Conservation (phyloP, 2,888 invertebrate genomes). For the Cryptocephalus moraei region DNA sequence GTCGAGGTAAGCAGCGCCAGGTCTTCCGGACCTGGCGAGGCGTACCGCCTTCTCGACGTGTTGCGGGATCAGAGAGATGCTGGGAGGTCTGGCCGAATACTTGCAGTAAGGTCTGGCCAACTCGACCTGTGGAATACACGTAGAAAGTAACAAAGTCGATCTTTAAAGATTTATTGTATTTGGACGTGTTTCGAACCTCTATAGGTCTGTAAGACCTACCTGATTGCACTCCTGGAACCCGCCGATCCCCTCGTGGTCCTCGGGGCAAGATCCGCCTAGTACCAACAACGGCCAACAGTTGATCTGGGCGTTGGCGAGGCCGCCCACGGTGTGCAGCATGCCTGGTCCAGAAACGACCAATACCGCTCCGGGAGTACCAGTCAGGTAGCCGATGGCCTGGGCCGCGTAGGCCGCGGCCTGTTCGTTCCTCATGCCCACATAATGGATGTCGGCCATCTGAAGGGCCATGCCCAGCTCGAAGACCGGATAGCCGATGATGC, state of each 20-base stretch:
- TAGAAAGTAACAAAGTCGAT: too few relatives aligned
- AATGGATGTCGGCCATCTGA: constrained; percentile 80
- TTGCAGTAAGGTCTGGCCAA: constrained; percentile 83
- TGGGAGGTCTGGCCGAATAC: constrained; percentile 81
- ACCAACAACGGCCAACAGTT: constrained; percentile 94
- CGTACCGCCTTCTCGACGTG: constrained; percentile 90
- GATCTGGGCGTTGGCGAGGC: constrained; percentile 94
- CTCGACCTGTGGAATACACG: constrained; percentile 62
- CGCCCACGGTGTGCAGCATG: constrained; percentile 81
- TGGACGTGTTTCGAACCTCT: too few relatives aligned
- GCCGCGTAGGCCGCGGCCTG: constrained; percentile 97
- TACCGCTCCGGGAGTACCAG: constrained; percentile 79
- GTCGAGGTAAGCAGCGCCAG: constrained; percentile 85
- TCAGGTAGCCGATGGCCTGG: constrained; percentile 90
- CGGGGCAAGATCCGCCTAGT: constrained; percentile 83
- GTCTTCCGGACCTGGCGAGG: constrained; percentile 72
- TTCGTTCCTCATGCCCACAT: constrained; percentile 93
- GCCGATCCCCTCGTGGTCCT: constrained; percentile 89
- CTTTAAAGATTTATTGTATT: too few relatives aligned
- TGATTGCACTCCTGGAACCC: constrained; percentile 66
- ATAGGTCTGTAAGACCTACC: too few relatives aligned
- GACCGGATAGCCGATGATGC: constrained; percentile 93
- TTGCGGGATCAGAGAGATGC: constrained; percentile 69
- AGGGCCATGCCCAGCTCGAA: constrained; percentile 84
- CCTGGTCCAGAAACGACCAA: constrained; percentile 95